These are phyloP conservation scores for Grus americana DNA, from an alignment of 2,113 vertebrate species.

Conservation along the genomic window DNA sequence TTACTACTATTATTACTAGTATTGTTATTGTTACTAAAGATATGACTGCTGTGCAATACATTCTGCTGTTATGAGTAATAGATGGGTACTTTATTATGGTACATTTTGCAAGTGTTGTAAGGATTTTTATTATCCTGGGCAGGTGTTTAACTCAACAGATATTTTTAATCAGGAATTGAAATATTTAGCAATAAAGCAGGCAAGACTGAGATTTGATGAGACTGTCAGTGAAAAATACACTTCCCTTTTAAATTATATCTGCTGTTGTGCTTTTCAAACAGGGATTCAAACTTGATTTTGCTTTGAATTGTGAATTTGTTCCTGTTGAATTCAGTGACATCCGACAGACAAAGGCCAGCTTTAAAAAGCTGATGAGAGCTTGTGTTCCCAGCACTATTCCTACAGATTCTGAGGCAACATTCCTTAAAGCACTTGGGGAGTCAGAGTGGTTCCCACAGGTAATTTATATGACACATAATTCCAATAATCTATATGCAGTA, in stretches of 20 bases:
- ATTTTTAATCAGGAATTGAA: background rate
- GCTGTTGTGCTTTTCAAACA: constrained; percentile 66
- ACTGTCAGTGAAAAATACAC: background rate
- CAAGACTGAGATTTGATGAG: background rate
- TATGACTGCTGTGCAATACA: background rate
- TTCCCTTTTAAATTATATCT: constrained; percentile 16
- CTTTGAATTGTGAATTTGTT: constrained; percentile 95
- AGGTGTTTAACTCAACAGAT: background rate
- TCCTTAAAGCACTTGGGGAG: constrained; percentile 91
- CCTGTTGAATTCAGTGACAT: constrained; percentile 95
- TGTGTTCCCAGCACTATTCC: constrained; percentile 90
- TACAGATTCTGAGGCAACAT: constrained; percentile 87
- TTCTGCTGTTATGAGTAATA: background rate
- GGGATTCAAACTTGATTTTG: constrained; percentile 92
- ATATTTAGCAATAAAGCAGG: background rate
- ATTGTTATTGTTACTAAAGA: background rate
- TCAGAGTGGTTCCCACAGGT: constrained; percentile 98
- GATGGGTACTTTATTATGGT: background rate
- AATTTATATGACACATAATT: constrained; percentile 47
- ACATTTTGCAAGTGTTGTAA: background rate
- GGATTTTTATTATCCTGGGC: background rate
- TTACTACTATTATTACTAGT: background rate
- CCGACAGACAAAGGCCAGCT: constrained; percentile 91
- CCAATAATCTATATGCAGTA: background rate
- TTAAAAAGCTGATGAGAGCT: constrained; percentile 95